Percentiles rank a stretch among this genome's conserved stretches.
Conservation (phyloP, 2,113 vertebrate genomes). For the Lagenorhynchus albirostris region DNA sequence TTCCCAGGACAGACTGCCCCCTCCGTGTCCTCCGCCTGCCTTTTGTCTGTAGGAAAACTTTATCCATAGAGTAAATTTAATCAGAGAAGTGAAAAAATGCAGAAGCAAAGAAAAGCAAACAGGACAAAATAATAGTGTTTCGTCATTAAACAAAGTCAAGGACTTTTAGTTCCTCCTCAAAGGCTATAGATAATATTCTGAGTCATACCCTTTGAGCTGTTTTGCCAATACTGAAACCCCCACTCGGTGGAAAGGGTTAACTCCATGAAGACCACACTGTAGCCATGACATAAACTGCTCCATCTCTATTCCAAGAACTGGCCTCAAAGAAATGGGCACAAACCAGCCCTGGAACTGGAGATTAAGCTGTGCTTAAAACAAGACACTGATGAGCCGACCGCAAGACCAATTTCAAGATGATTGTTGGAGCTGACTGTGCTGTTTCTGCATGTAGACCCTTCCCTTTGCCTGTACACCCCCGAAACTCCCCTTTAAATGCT, state of each 20-base stretch:
- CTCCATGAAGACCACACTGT: neutral
- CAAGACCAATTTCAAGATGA: neutral
- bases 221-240: neutral
- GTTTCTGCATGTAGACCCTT: neutral
- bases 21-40: neutral
- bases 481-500: no score
- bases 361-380: neutral
- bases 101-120: neutral
- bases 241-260: neutral
- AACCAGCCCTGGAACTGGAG: neutral
- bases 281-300: neutral
- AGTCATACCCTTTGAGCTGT: neutral
- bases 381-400: neutral
- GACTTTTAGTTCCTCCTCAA: neutral
- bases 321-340: neutral
- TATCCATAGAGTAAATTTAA: neutral
- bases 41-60: neutral
- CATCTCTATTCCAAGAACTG: neutral
- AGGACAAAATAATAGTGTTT: neutral
- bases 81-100: neutral
- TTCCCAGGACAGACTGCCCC: neutral
- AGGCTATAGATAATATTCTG: neutral
- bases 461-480: no score
- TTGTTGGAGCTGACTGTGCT: neutral
- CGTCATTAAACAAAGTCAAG: neutral